Conservation (phyloP, 2,888 invertebrate species). For the Ellobium chinense region DNA sequence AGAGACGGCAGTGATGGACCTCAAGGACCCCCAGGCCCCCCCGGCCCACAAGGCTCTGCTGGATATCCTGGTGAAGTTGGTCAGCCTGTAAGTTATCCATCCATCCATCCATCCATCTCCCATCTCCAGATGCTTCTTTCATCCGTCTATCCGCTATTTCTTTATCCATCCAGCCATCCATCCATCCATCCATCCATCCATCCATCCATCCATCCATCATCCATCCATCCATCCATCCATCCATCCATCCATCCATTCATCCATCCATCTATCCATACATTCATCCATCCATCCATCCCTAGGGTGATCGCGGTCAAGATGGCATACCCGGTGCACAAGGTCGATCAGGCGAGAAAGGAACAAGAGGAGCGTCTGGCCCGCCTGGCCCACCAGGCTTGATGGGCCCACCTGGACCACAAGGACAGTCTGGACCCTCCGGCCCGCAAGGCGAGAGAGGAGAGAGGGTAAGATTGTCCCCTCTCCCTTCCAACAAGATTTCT, state of each 20-base stretch:
- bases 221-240: background rate
- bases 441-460: conserved; percentile 61
- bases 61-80: conserved; percentile 69
- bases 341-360: conserved; percentile 84
- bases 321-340: conserved; percentile 63
- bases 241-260: background rate
- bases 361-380: conserved; percentile 85
- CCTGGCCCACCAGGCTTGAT: conserved; percentile 83
- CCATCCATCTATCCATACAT: background rate
- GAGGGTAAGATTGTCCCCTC: conserved; percentile 49
- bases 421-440: conserved; percentile 62
- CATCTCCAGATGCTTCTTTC: background rate
- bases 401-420: conserved; percentile 76
- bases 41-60: conserved; percentile 65
- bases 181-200: background rate
- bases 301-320: conserved; percentile 63
- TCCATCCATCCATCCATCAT: background rate
- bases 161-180: background rate
- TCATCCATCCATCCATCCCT: background rate
- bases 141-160: background rate
- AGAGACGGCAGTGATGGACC: conserved; percentile 66
- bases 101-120: background rate
- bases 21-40: conserved; percentile 67
- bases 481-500: too few relatives aligned
- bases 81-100: conserved; percentile 38